These are phyloP conservation scores for Pemphredon lugubris DNA, from an alignment of 2,888 invertebrate species.

Conservation along the genomic window DNA sequence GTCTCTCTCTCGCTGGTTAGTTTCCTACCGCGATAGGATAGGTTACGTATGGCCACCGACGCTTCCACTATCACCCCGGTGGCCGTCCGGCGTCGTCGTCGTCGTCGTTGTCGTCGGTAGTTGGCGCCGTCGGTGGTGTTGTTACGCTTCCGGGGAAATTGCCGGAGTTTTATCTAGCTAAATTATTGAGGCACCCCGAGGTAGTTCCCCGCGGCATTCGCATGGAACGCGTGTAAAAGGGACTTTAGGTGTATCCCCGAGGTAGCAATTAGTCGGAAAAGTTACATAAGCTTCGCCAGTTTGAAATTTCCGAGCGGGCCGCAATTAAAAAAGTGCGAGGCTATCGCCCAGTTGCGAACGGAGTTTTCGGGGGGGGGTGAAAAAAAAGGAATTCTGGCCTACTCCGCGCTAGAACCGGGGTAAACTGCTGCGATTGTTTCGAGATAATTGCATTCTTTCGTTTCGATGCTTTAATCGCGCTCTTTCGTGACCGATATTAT, in stretches of 20 bases:
- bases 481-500: background rate
- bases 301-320: constrained; percentile 31
- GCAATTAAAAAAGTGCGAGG: constrained; percentile 39
- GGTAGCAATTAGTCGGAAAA: constrained; percentile 52
- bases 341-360: constrained; percentile 23
- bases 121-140: background rate
- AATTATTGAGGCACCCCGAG: constrained; percentile 22
- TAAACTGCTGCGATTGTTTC: constrained; percentile 22
- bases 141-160: constrained; percentile 25
- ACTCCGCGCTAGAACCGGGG: constrained; percentile 4
- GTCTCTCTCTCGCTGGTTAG: constrained; percentile 24
- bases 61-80: background rate
- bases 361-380: constrained; percentile 31
- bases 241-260: constrained; percentile 9
- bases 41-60: no score
- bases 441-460: constrained; percentile 39
- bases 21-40: constrained; percentile 16
- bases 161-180: constrained; percentile 36
- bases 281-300: constrained; percentile 22
- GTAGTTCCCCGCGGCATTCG: constrained; percentile 1
- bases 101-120: background rate
- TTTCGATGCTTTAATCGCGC: background rate
- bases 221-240: constrained; percentile 1
- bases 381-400: constrained; percentile 31
- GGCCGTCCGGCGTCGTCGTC: background rate